These are phyloP conservation scores for Protonemura montana DNA, from an alignment of 2,888 invertebrate species.

Conservation along the genomic window DNA sequence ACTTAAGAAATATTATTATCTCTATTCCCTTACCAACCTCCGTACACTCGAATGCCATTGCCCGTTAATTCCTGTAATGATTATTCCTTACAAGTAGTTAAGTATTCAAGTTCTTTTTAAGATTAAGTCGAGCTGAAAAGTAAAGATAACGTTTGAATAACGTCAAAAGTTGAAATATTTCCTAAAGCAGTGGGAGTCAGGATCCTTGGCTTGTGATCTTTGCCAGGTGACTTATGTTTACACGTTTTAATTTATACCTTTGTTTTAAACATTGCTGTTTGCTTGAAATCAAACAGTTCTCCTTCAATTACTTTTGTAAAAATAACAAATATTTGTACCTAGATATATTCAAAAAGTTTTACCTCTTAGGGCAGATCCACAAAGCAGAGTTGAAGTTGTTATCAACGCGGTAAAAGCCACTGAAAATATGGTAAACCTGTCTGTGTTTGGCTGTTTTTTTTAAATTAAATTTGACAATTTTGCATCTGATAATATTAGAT, in stretches of 20 bases:
- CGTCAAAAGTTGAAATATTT: neutral
- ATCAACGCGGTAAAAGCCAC: no score
- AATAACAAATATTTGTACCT: no score
- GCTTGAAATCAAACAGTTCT: no score
- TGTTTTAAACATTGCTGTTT: no score
- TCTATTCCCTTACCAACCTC: neutral
- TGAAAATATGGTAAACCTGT: no score
- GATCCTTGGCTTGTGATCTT: neutral
- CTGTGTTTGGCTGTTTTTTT: no score
- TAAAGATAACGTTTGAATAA: neutral
- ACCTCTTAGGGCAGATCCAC: no score
- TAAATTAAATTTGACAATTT: no score
- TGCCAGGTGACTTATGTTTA: neutral
- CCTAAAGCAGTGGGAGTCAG: neutral
- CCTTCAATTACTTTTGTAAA: no score
- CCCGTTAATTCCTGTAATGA: neutral
- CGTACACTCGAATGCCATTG: neutral
- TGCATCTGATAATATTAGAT: no score
- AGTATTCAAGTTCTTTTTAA: neutral
- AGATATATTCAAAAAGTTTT: no score
- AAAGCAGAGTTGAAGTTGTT: no score
- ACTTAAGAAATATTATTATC: neutral
- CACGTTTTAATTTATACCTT: neutral
- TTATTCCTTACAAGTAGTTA: slow-evolving; percentile 5
- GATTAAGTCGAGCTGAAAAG: neutral